Evolutionary conservation across 2,888 invertebrate genomes (phyloP).

Genomic region (Omphaloscelis lunosa): DNA sequence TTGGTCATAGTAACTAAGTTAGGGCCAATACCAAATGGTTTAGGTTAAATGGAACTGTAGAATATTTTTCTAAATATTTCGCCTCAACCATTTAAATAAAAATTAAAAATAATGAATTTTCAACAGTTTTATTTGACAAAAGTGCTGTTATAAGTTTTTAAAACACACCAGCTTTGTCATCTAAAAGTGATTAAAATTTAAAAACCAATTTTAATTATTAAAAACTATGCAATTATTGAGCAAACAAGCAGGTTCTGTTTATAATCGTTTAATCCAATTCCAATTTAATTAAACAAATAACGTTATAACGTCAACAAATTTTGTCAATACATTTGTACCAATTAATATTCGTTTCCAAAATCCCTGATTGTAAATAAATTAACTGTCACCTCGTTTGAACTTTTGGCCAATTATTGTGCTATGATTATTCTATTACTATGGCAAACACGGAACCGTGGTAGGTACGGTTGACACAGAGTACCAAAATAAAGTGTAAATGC

Average conservation of each 20-base stretch:
- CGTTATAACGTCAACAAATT: slow-evolving; percentile 20
- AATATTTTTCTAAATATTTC: neutral
- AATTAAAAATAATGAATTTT: neutral
- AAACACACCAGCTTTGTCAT: neutral
- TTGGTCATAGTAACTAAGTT: neutral
- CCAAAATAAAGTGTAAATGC: neutral
- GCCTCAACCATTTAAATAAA: neutral
- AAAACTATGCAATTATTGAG: neutral
- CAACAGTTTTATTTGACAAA: neutral
- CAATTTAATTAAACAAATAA: slow-evolving; percentile 36
- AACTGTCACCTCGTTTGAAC: slow-evolving; percentile 41
- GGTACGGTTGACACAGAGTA: too few species aligned
- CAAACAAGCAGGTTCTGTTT: slow-evolving; percentile 4
- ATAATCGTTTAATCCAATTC: slow-evolving; percentile 15
- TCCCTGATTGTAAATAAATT: slow-evolving; percentile 50
- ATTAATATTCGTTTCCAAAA: slow-evolving; percentile 49
- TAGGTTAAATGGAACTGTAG: too few species aligned
- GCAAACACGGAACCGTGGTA: slow-evolving; percentile 10
- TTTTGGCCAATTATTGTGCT: slow-evolving; percentile 35
- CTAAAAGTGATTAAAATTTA: neutral
- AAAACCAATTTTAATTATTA: neutral
- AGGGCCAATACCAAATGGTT: neutral
- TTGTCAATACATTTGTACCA: slow-evolving; percentile 49
- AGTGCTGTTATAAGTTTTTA: too few species aligned
- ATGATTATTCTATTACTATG: slow-evolving; percentile 50